Evolutionary conservation across 2,113 vertebrate species (phyloP), one percentile per base, ranked within the genome.

Genomic region (Tragelaphus strepsiceros): DNA sequence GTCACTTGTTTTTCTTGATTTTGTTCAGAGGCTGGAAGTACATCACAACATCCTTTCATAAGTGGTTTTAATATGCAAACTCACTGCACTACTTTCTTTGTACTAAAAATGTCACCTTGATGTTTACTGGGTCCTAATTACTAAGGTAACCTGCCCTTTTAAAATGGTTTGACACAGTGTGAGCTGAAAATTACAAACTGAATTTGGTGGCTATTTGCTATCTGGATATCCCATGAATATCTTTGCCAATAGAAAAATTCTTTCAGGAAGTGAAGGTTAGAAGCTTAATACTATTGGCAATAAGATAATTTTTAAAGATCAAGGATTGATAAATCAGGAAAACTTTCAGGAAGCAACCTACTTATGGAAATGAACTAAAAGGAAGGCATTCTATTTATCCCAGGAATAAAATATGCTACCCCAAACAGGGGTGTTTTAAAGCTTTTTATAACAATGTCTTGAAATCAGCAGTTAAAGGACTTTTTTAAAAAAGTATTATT

Each of bases 171-270:
- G 90, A 64, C 94, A 67, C 88, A 19, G 82, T 96, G 64, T 91
- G 46, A 97, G 61, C 59, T 97, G 54, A 88, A 64, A 94, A 24
- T 84, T 89, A 64, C 88, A 91, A 98, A 88, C 53, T 95, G 62
- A 97, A 95, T 98, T 97, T 96, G n/a, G 56, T 43, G 30, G 96
- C 83, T 84, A 28, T 56, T 90, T 51, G 61, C 56, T 61, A 78
- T 51, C 17, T 82, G 43, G 80, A 53, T 32, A n/a, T 26, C 14
- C 16, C 0, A 0, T 77, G 90, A 10, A 80, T 54, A 64, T 74
- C 30, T 97, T 97, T 94, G 54, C 24, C 88, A 64, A 96, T 28
- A 54, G 13, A 30, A 96, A 87, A n/a, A 28, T 1, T 91, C 6
- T 95, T 62, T 92, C 2, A 3, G 49, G 49, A 87, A 96, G 11